Evolutionary conservation across 2,113 vertebrate species (phyloP), one percentile per base, ranked within the genome.

Genomic region (Hiodon alosoides): DNA sequence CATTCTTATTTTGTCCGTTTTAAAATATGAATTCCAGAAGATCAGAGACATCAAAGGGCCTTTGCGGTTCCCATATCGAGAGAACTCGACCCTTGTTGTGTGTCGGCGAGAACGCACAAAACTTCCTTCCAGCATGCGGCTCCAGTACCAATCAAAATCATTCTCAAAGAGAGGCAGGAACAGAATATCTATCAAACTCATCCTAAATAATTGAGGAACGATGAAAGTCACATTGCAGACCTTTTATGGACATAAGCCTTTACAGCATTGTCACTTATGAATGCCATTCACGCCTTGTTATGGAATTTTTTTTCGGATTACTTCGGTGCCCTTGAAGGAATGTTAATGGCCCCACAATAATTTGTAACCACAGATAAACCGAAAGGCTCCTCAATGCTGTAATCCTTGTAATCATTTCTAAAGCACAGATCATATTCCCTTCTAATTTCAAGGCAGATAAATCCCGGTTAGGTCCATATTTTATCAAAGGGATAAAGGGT

Each of bases 381-480:
- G 31, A 51, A 6, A 3, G 48, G 11, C 59, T 73, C 71, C 61
- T 62, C 46, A 57, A 47, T 14, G 8, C 11, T 73, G 50, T 46
- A 71, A 16, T 72, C 13, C 59, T 47, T 47, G 17, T 62, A 73
- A 73, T 50, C 71, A 62, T 47, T 2, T 47, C 48, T 47, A 50
- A 46, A n/a, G 58, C 46, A 3, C 71, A 73, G 71, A 62, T 46
- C 31, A 52, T 16, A 16, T 60, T 72, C 17, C 3, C 57, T 72
- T 31, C 31, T 31, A 31, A 62, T 73, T 73, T 31, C 13, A 4
- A 3, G 47, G 48, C 58, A 62, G 47, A 73, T 73, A 73, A 73
- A 73, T 73, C 71, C 48, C 55, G 31, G 31, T 31, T 31, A 31
- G 31, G 31, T 31, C 31, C 31, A 31, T 31, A 31, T 31, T 31